Base-by-base conservation (phyloP, 2,888 invertebrate species). In the Drosophila paramelanica region DNA sequence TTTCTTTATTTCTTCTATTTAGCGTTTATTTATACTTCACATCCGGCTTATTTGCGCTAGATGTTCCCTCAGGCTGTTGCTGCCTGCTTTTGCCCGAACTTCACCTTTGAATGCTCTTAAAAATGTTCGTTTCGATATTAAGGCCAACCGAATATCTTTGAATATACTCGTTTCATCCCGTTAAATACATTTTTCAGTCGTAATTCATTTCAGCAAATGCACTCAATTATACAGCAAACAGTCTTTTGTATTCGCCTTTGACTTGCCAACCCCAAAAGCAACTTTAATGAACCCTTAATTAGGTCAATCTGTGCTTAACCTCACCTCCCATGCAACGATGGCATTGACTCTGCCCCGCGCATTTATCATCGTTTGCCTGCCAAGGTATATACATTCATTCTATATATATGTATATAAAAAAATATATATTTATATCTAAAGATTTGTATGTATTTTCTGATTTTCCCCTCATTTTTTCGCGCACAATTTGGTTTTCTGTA, bases 401-500 rank as follows among this genome's bases (percentile, higher is more conserved):
- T 57, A 55, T 50, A 43, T 50, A 43, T 65, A 23, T 23, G 4
- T 23, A 23, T 23, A 4, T 27, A 33, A 33, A 8, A 27, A 27
- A 1, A 7, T 39, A 25, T 45, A 4, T 36, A 36, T 20, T 25
- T 13, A 43, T 67, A 50, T 17, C 17, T 17, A 17, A 17, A 17
- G 17, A 17, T 17, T 1, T 46, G 10, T n/a, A 41, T 41, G 10
- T 25, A 38, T 36, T 41, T 20, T n/a, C 27, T 60, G 17, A n/a
- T 13, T 36, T 39, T 45, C 5, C 3, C 36, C 5, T 13, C 13
- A 36, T 50, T 43, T 77, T 47, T 67, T 61, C 56, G 71, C 85
- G 79, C 85, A 78, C 85, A 89, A 89, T 84, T 89, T 81, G 88
- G 73, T 73, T 68, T 73, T 75, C 79, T 67, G 69, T 60, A 50